Evolutionary conservation across 1,140 invertebrate genomes (phyloP).

Genomic region (Drosophila oshimai): DNA sequence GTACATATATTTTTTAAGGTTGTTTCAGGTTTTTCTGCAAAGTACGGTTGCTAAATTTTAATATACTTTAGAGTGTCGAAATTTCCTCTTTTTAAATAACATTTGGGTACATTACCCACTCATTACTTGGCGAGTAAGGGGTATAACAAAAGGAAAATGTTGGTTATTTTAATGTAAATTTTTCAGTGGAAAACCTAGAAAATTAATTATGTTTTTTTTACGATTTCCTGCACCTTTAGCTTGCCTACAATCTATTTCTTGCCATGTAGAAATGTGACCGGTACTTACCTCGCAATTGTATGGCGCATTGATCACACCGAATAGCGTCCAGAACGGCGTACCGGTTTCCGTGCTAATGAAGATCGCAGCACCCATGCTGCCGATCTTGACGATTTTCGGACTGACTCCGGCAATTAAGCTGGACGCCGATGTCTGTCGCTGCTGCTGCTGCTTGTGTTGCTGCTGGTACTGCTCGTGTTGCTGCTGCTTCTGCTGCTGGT

Average conservation of each 20-base stretch:
- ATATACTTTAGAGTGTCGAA: too few species aligned
- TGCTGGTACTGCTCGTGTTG: slow-evolving; percentile 32
- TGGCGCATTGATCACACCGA: slow-evolving; percentile 84
- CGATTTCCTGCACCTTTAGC: too few species aligned
- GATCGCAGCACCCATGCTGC: slow-evolving; percentile 86
- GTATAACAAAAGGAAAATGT: too few species aligned
- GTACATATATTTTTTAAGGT: too few species aligned
- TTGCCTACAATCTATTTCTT: not conserved
- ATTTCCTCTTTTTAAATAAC: too few species aligned
- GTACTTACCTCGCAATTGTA: slow-evolving; percentile 84
- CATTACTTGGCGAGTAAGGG: too few species aligned
- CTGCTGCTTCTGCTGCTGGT: slow-evolving; percentile 65
- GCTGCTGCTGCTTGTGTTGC: slow-evolving; percentile 65
- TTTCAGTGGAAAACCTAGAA: too few species aligned
- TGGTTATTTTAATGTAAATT: too few species aligned
- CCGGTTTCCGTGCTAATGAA: slow-evolving; percentile 84
- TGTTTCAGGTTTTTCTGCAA: too few species aligned
- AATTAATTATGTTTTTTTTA: not conserved
- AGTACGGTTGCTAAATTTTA: too few species aligned
- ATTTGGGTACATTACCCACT: too few species aligned
- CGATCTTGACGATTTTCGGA: slow-evolving; percentile 87
- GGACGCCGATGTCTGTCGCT: slow-evolving; percentile 54
- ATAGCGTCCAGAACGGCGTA: slow-evolving; percentile 85
- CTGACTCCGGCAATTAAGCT: slow-evolving; percentile 84
- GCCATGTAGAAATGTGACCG: not conserved